Evolutionary conservation across 1,140 invertebrate genomes (phyloP).

Genomic region (Euglossa dilemma): DNA sequence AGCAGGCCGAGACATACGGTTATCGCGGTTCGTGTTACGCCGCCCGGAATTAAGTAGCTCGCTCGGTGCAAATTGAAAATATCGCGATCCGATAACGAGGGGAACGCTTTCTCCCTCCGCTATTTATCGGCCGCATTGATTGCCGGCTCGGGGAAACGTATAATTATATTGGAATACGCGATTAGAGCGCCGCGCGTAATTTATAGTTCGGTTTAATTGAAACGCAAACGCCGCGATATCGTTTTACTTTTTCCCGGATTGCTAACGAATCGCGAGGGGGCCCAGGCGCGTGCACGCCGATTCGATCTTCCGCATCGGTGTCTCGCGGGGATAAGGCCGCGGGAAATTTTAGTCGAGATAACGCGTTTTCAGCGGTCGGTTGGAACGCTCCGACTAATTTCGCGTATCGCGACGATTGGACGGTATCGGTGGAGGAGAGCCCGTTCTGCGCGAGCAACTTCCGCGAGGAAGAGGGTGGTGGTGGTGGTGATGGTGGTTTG

Average conservation of each 20-base stretch:
- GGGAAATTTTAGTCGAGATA: background rate
- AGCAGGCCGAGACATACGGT: conserved; percentile 20
- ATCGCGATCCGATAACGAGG: conserved; percentile 27
- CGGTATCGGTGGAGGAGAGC: background rate
- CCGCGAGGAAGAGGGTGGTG: background rate
- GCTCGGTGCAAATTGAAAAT: conserved; percentile 28
- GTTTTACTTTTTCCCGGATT: background rate
- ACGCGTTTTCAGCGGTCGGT: background rate
- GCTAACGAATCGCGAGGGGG: background rate
- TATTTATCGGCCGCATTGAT: conserved; percentile 25
- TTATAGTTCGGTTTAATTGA: conserved; percentile 13
- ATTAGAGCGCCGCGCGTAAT: background rate
- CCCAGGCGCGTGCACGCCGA: background rate
- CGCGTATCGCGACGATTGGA: too few species aligned
- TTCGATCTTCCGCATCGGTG: background rate
- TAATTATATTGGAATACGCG: conserved; percentile 20
- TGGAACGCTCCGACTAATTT: background rate
- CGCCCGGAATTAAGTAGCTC: conserved; percentile 8
- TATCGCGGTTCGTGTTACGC: conserved; percentile 22
- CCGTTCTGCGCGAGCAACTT: background rate
- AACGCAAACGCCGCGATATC: background rate
- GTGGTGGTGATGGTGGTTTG: too few species aligned
- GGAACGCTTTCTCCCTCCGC: background rate
- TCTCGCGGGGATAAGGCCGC: background rate
- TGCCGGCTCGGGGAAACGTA: conserved; percentile 5